Percentiles rank a stretch among this genome's conserved stretches.
Evolutionary conservation across 2,113 vertebrate genomes (phyloP).

Genomic region (Pholis gunnellus): DNA sequence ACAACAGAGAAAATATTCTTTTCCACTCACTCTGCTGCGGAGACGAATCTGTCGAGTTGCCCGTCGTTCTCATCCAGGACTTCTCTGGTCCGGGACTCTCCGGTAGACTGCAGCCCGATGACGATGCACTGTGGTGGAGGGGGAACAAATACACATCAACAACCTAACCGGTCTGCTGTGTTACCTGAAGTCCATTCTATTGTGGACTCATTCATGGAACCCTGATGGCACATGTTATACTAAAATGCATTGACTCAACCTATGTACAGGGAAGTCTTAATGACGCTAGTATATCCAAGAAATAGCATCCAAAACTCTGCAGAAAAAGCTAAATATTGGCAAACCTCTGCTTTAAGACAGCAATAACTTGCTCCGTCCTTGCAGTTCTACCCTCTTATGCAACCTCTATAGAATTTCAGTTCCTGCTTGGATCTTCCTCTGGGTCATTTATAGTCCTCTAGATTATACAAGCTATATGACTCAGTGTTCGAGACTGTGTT

Average conservation of each 20-base stretch:
- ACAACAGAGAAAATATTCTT: neutral
- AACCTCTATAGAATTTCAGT: slow-evolving; percentile 22
- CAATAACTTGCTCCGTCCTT: neutral
- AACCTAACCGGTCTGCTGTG: neutral
- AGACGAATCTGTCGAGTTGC: slow-evolving; percentile 94
- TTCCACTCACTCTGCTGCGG: slow-evolving; percentile 92
- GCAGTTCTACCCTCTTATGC: neutral
- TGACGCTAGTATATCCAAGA: neutral
- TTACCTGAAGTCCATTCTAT: neutral
- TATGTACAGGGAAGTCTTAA: neutral
- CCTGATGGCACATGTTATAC: neutral
- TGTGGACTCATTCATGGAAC: neutral
- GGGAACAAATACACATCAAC: neutral
- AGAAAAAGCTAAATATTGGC: neutral
- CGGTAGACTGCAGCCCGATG: slow-evolving; percentile 96
- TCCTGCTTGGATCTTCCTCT: slow-evolving; percentile 8
- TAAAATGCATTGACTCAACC: neutral
- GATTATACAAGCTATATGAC: neutral
- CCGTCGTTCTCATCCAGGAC: slow-evolving; percentile 96
- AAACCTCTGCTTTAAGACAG: neutral
- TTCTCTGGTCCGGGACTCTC: slow-evolving; percentile 95
- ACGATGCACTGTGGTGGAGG: slow-evolving; percentile 89
- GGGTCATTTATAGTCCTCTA: slow-evolving; percentile 2
- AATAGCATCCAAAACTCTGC: neutral
- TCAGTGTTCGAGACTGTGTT: slow-evolving; percentile 24